Base-by-base conservation (phyloP, 1,140 invertebrate genomes). In the Anastatus disparis region DNA sequence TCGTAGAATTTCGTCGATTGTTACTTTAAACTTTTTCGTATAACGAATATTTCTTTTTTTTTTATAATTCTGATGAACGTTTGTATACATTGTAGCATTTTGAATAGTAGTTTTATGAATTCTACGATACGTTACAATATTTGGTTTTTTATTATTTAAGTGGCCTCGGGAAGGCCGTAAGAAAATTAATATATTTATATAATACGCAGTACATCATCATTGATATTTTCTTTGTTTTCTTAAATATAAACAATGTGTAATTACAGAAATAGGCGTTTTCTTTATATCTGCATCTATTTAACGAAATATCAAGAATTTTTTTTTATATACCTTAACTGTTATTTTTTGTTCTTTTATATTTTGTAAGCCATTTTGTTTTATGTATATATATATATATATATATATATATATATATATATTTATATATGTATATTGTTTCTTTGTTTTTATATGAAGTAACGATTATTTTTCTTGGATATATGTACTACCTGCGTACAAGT, bases 141-240 rank as follows among this genome's bases (percentile, higher is more conserved):
- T n/a, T n/a, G n/a, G n/a, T n/a, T n/a, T n/a, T n/a, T 38, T 52
- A 67, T 22, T 27, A 12, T 68, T 59, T 69, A 58, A 17, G 24
- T 52, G 35, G 68, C 61, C 52, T 46, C 29, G 29, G 48, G 40
- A 58, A 70, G 61, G 61, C 68, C 61, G 61, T 70, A 70, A 70
- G 68, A 70, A 70, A 70, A 64, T 56, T 70, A 46, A 44, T 56
- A 27, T 48, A 40, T 63, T 58, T 48, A n/a, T n/a, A n/a, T n/a
- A n/a, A 58, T 61, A 40, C 44, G 55, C 55, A 67, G 64, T 58
- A 59, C 56, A 69, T 42, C 58, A 35, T 62, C 38, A 31, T 44
- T 40, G 2, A 62, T 55, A 63, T 50, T 64, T 66, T 27, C 2
- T 44, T 64, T 15, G 29, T 70, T 69, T 27, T 20, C 12, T 56